Conservation (phyloP, 2,888 invertebrate species). For the Plebejus anna region DNA sequence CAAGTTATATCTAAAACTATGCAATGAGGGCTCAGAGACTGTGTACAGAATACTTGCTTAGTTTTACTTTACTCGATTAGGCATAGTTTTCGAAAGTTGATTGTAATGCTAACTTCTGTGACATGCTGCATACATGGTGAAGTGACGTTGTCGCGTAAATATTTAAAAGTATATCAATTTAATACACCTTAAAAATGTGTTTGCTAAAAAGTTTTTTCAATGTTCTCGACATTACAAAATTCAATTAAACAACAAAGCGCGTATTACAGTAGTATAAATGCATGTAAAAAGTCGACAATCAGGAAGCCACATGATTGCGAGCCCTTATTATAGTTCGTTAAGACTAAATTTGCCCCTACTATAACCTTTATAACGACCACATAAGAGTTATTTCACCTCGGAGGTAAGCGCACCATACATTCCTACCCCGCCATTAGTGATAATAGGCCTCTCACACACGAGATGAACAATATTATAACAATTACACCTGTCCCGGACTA, state of each 20-base stretch:
- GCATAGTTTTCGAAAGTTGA: too few relatives aligned
- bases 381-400: background rate
- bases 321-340: slow-evolving; percentile 56
- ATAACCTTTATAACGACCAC: background rate
- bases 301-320: slow-evolving; percentile 63
- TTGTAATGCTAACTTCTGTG: too few relatives aligned
- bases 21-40: too few relatives aligned
- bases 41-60: too few relatives aligned
- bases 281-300: slow-evolving; percentile 49
- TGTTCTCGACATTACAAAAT: background rate
- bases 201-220: too few relatives aligned
- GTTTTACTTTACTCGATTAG: too few relatives aligned
- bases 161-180: too few relatives aligned
- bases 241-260: background rate
- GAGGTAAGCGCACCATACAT: slow-evolving; percentile 37
- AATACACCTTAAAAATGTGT: too few relatives aligned
- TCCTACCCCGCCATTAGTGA: slow-evolving; percentile 68
- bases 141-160: too few relatives aligned
- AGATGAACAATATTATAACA: slow-evolving; percentile 64
- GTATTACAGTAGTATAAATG: slow-evolving; percentile 36
- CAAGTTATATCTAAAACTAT: too few relatives aligned
- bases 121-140: too few relatives aligned
- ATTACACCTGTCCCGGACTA: slow-evolving; percentile 44
- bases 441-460: slow-evolving; percentile 71
- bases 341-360: background rate